Evolutionary conservation across 2,113 vertebrate genomes (phyloP).

Genomic region (Eudyptes chrysolophus): DNA sequence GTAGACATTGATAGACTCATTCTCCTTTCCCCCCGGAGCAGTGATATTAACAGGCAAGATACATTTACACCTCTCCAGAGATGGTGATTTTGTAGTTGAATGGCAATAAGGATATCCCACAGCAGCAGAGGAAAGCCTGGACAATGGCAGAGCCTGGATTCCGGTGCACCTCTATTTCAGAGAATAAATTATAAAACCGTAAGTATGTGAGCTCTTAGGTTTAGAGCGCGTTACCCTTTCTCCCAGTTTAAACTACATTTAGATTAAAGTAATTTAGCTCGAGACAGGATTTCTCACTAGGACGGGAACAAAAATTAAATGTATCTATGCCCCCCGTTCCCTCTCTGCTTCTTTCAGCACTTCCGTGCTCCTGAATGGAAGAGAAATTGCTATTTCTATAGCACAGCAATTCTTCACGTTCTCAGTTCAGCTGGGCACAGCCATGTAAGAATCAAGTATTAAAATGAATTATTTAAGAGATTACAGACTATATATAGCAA

Average conservation of each 20-base stretch:
- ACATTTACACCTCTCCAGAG: constrained; percentile 25
- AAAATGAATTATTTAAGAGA: background rate
- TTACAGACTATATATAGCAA: background rate
- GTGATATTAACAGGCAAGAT: constrained; percentile 8
- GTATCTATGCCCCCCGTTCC: background rate
- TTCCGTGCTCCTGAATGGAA: background rate
- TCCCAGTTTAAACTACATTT: background rate
- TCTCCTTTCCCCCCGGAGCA: background rate
- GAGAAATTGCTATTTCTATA: background rate
- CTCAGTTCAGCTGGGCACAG: background rate
- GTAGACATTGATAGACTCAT: background rate
- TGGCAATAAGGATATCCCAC: background rate
- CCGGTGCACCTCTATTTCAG: background rate
- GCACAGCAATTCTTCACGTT: background rate
- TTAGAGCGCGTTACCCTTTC: background rate
- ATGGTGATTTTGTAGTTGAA: background rate
- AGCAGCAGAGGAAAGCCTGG: background rate
- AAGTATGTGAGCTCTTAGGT: background rate
- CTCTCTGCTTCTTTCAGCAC: background rate
- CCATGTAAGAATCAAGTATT: background rate
- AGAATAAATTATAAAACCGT: background rate
- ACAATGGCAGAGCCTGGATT: background rate
- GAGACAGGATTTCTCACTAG: background rate
- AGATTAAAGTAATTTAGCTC: background rate
- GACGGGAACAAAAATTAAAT: constrained; percentile 1